A percentile compares a stretch with the other conserved stretches of the same genome.
phyloP scores from a whole-genome alignment of 2,113 vertebrate species.

The cattle (Bos taurus) region ARS-UCD2.0 NC_037344.1:21820501-21821000 shows the following conservation, averaged over 20 bases:
- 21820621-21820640: not conserved
- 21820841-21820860: not conserved
- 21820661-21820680: not conserved
- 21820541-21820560: not conserved
- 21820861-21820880: not conserved
- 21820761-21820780: not conserved
- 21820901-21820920: no score
- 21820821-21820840: not conserved
- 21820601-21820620: not conserved
- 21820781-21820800: not conserved
- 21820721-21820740: not conserved
- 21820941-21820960: no score
- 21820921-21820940: no score
- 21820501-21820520: not conserved
- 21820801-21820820: not conserved
- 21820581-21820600: not conserved
- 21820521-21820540: not conserved
- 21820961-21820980: no score
- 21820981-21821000: no score
- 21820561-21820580: not conserved
- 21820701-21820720: not conserved
- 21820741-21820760: not conserved
- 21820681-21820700: not conserved
- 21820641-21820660: not conserved
- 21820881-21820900: not conserved